Percentiles rank a stretch among this genome's conserved stretches.
These are phyloP conservation scores for Cataglyphis hispanica DNA, from an alignment of 1,140 invertebrate species.

Conservation along the genomic window DNA sequence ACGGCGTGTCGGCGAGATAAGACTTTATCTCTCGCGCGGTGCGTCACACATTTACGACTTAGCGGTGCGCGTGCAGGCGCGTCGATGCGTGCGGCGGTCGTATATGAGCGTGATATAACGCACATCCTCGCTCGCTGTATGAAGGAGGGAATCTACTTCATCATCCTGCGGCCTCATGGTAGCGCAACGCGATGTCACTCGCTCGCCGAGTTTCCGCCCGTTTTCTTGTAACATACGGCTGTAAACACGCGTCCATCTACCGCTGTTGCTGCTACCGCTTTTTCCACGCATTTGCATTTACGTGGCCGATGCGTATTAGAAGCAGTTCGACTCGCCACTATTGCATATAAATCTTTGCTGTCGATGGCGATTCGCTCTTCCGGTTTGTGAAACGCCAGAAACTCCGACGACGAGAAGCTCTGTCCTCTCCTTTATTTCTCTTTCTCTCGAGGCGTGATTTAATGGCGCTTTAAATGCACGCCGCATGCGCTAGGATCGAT, in stretches of 20 bases:
- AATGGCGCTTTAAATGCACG: constrained; percentile 23
- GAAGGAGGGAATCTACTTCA: constrained; percentile 61
- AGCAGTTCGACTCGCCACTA: constrained; percentile 3
- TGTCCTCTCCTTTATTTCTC: constrained; percentile 14
- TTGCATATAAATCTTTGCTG: constrained; percentile 59
- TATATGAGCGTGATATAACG: constrained; percentile 49
- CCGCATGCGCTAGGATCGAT: constrained; percentile 41
- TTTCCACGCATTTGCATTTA: constrained; percentile 57
- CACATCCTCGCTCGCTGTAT: constrained; percentile 36
- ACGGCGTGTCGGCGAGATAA: constrained; percentile 46
- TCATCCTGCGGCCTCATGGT: constrained; percentile 57
- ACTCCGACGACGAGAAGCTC: constrained; percentile 8
- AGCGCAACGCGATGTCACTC: constrained; percentile 48
- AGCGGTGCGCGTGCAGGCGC: constrained; percentile 27
- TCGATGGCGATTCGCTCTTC: constrained; percentile 36
- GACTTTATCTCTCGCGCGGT: constrained; percentile 53
- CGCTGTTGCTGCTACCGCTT: background rate
- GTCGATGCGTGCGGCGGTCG: constrained; percentile 23
- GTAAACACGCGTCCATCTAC: constrained; percentile 67
- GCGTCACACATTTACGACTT: constrained; percentile 61
- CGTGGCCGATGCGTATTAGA: constrained; percentile 28
- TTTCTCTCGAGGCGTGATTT: constrained; percentile 25
- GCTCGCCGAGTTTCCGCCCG: constrained; percentile 30
- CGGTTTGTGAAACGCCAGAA: constrained; percentile 2
- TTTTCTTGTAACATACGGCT: constrained; percentile 56